Conservation (phyloP, 2,113 vertebrate species). For the Gambusia holbrooki region DNA sequence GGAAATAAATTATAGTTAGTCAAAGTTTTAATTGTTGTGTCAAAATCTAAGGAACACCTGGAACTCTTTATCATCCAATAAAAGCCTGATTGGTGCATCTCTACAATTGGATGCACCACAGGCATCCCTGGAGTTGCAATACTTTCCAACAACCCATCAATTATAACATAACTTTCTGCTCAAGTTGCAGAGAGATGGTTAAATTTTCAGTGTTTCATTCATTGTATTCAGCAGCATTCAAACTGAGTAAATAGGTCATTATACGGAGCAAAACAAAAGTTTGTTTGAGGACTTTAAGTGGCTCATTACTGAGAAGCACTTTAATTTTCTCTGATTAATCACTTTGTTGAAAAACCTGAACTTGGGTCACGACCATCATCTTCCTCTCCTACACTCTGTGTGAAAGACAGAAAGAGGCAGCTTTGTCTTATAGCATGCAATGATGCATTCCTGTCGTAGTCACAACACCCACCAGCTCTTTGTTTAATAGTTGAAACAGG, state of each 20-base stretch:
- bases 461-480: conserved; percentile 53
- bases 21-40: too few relatives aligned
- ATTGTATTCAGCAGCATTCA: not conserved
- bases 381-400: conserved; percentile 20
- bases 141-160: conserved; percentile 1
- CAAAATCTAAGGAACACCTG: not conserved
- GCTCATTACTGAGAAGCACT: not conserved
- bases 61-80: not conserved
- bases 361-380: conserved; percentile 28
- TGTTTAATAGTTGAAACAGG: conserved; percentile 55
- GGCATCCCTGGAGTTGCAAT: not conserved
- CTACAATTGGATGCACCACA: not conserved
- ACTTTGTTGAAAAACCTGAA: conserved; percentile 10
- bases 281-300: not conserved
- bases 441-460: conserved; percentile 31
- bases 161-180: not conserved
- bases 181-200: not conserved
- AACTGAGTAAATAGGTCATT: not conserved
- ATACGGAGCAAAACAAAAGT: not conserved
- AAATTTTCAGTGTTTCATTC: not conserved
- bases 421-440: conserved; percentile 29
- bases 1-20: not conserved
- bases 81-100: not conserved
- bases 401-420: conserved; percentile 23
- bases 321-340: conserved; percentile 26